phyloP scores from a whole-genome alignment of 2,888 invertebrate genomes.

The Cylindroiulus punctatus region DNA sequence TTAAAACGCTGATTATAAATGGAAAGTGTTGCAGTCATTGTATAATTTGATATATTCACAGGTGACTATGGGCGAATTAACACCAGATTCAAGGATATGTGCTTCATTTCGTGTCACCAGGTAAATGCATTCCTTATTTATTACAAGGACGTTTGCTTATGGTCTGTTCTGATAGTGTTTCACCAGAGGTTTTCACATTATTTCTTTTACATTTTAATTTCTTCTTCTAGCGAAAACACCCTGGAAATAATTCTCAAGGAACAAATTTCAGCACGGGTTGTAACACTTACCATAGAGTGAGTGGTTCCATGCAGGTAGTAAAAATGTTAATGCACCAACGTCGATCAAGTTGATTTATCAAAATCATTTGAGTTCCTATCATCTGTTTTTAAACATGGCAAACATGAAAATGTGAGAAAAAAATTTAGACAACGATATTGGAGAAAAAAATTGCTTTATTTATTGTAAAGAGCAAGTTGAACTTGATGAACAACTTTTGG shows the following conservation, averaged over 20 bases:
- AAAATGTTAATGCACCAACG: neutral
- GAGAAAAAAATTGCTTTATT: too few species aligned
- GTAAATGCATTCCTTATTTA: neutral
- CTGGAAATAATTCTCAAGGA: slow-evolving; percentile 30
- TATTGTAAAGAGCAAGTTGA: too few species aligned
- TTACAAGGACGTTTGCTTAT: too few species aligned
- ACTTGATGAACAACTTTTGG: too few species aligned
- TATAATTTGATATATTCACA: neutral
- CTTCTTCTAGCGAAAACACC: neutral
- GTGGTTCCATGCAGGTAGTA: neutral
- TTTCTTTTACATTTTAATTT: too few species aligned
- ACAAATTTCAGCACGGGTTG: neutral
- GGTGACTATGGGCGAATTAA: slow-evolving; percentile 33
- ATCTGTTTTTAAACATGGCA: too few species aligned
- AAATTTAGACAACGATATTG: too few species aligned
- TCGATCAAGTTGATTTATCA: neutral
- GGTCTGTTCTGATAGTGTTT: too few species aligned
- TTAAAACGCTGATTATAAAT: neutral
- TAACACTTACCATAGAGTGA: slow-evolving; percentile 27
- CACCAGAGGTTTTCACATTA: too few species aligned
- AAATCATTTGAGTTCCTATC: too few species aligned
- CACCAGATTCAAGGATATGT: neutral
- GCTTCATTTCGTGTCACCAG: slow-evolving; percentile 42
- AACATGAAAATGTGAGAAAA: neutral
- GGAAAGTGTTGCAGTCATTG: neutral